Percentiles rank a stretch among this genome's conserved stretches.
These are phyloP conservation scores for Erythrocercus mccallii DNA, from an alignment of 2,113 vertebrate species.

Conservation along the genomic window DNA sequence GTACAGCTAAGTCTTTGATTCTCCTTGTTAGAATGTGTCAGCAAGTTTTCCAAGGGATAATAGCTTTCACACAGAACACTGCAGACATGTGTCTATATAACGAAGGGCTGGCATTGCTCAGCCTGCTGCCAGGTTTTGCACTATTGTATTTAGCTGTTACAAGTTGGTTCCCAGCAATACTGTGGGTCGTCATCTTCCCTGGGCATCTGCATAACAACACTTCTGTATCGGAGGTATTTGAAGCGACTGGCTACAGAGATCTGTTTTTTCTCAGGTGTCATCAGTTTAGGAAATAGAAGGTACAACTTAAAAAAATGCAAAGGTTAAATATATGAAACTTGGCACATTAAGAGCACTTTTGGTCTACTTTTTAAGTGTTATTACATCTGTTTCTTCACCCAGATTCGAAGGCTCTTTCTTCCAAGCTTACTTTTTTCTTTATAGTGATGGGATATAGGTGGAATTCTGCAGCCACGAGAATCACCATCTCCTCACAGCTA, in stretches of 20 bases:
- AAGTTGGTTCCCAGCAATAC: background rate
- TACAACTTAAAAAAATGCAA: background rate
- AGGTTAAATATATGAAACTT: background rate
- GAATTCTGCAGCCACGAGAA: background rate
- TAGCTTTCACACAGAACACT: background rate
- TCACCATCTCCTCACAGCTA: background rate
- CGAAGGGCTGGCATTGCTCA: background rate
- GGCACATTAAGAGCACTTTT: background rate
- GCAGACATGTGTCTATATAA: background rate
- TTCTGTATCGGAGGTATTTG: background rate
- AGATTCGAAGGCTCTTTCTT: background rate
- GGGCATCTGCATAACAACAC: background rate
- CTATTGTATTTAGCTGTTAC: background rate
- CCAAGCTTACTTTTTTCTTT: background rate
- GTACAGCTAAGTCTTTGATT: background rate
- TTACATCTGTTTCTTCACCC: background rate
- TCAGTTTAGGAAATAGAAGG: background rate
- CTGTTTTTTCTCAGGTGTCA: background rate
- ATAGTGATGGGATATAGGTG: background rate
- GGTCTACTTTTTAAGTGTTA: background rate
- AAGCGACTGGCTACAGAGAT: background rate
- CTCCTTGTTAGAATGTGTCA: background rate
- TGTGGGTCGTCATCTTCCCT: fast-evolving
- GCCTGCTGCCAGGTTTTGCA: background rate
- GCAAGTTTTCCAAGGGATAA: background rate